A percentile compares a stretch with the other conserved stretches of the same genome.
Evolutionary conservation across 1,140 invertebrate species (phyloP).

Genomic region (Maniola jurtina): DNA sequence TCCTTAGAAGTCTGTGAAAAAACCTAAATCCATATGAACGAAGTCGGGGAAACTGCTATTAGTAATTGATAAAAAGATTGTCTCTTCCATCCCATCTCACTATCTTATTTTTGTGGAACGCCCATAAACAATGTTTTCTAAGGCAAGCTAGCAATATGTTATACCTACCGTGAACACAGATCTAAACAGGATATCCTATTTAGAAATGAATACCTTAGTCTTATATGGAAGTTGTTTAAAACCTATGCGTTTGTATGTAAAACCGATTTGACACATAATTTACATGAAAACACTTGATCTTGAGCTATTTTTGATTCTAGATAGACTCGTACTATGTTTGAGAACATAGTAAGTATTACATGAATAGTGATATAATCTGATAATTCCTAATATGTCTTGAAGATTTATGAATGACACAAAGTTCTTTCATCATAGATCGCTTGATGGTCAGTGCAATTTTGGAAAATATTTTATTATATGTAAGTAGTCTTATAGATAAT

Average conservation of each 20-base stretch:
- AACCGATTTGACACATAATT: conserved; percentile 8
- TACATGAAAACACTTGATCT: conserved; percentile 4
- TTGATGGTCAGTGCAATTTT: too few relatives aligned
- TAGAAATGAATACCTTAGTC: conserved; percentile 3
- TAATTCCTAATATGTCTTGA: not conserved
- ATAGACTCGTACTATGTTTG: not conserved
- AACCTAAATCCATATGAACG: too few relatives aligned
- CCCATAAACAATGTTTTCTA: not conserved
- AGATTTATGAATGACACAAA: not conserved
- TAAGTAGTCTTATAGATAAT: too few relatives aligned
- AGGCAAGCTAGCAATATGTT: not conserved
- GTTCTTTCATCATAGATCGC: not conserved
- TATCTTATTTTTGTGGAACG: not conserved
- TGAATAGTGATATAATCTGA: not conserved
- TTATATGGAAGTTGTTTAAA: not conserved
- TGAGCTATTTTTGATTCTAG: not conserved
- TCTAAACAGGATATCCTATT: conserved; percentile 2
- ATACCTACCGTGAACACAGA: not conserved
- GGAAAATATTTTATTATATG: too few relatives aligned
- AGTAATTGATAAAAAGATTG: too few relatives aligned
- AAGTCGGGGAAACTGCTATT: too few relatives aligned
- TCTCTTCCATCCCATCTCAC: too few relatives aligned
- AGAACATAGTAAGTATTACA: not conserved
- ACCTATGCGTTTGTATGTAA: not conserved
- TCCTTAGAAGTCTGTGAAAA: too few relatives aligned